Percentiles rank a stretch among this genome's conserved stretches.
Conservation (phyloP, 2,113 vertebrate genomes). For the human region GRCh38 chr16:7376001-7376500, state of each 20-base stretch:
- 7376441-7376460: conserved; percentile 60
- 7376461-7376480: conserved; percentile 28
- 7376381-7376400: not conserved
- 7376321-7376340: not conserved
- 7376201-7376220: not conserved
- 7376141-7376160: not conserved
- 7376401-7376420: conserved; percentile 66
- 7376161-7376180: no score
- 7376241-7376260: fast-evolving
- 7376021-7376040: not conserved
- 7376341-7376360: not conserved
- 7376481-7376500: conserved; percentile 8
- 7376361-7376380: not conserved
- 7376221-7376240: not conserved
- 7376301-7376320: conserved; percentile 19
- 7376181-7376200: not conserved
- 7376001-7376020: no score
- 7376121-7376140: not conserved
- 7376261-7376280: not conserved
- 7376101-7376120: not conserved
- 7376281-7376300: not conserved
- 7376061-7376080: not conserved
- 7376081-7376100: not conserved
- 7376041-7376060: not conserved
- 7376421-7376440: conserved; percentile 3